Conservation (phyloP, 2,797 vertebrate species). For the Notolepis coatsorum region DNA sequence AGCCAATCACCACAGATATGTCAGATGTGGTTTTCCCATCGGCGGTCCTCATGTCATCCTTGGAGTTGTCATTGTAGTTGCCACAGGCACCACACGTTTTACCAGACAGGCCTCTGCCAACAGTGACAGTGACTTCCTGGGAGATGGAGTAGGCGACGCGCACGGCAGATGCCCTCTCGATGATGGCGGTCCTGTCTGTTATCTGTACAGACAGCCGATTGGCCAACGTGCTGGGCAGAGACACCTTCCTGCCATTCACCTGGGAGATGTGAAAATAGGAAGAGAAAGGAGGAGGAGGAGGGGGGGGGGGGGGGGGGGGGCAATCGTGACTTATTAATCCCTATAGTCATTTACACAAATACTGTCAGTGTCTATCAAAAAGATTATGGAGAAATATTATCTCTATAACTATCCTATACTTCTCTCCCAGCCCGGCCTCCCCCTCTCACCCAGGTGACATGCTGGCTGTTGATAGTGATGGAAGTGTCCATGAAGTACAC, state of each 20-base stretch:
- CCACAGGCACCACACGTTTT: constrained; percentile 82
- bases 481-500: constrained; percentile 68
- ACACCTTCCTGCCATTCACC: constrained; percentile 78
- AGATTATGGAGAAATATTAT: too few relatives aligned
- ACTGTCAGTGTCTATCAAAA: background rate
- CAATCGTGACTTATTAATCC: background rate
- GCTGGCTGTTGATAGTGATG: constrained; percentile 72
- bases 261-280: too few relatives aligned
- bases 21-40: constrained; percentile 50
- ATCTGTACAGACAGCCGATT: constrained; percentile 55
- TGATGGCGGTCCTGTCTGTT: constrained; percentile 55
- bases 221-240: constrained; percentile 63
- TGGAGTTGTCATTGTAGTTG: constrained; percentile 75
- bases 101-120: constrained; percentile 51
- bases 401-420: background rate
- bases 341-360: background rate
- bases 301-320: background rate
- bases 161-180: constrained; percentile 63
- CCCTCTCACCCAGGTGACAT: constrained; percentile 80
- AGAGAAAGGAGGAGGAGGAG: background rate
- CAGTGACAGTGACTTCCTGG: constrained; percentile 66
- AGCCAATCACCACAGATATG: constrained; percentile 57
- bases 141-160: constrained; percentile 66
- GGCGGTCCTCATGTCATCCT: constrained; percentile 70
- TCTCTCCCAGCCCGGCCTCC: background rate